phyloP scores from a whole-genome alignment of 1,140 invertebrate genomes.

The Geopemphigus sp. region DNA sequence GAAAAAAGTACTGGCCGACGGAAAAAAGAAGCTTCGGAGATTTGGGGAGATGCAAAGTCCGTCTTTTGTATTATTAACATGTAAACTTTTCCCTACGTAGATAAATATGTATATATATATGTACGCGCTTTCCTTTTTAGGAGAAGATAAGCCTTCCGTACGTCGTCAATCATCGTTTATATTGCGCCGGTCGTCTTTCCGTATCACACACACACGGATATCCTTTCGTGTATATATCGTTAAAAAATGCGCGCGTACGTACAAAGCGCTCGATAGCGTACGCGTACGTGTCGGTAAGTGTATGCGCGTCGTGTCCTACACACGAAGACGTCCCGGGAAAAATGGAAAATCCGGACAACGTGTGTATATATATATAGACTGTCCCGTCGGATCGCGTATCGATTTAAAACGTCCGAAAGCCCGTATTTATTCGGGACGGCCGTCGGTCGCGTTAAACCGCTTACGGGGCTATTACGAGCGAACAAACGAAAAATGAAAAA shows the following conservation, averaged over 20 bases:
- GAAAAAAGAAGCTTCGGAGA: conserved; percentile 26
- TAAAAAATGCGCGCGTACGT: not conserved
- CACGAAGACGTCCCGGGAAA: too few species aligned
- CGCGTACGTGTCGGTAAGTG: too few species aligned
- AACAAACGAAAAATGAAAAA: too few species aligned
- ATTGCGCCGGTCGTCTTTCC: conserved; percentile 2
- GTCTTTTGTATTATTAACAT: conserved; percentile 44
- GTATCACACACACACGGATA: not conserved
- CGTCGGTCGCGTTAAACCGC: too few species aligned
- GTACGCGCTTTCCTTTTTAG: not conserved
- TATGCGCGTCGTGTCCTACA: not conserved
- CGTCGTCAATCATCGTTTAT: conserved; percentile 49
- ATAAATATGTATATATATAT: too few species aligned
- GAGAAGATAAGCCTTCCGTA: conserved; percentile 38
- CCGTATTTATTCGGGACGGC: too few species aligned
- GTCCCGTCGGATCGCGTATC: too few species aligned
- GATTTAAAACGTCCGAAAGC: too few species aligned
- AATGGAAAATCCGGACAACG: too few species aligned
- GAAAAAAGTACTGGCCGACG: not conserved
- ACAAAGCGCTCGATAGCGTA: too few species aligned
- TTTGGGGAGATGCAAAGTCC: conserved; percentile 20
- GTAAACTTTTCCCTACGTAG: conserved; percentile 11
- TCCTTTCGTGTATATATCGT: conserved; percentile 4
- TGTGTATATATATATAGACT: too few species aligned
- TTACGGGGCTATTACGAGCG: too few species aligned